Conservation (phyloP, 2,797 vertebrate species). For the Momotus momota region DNA sequence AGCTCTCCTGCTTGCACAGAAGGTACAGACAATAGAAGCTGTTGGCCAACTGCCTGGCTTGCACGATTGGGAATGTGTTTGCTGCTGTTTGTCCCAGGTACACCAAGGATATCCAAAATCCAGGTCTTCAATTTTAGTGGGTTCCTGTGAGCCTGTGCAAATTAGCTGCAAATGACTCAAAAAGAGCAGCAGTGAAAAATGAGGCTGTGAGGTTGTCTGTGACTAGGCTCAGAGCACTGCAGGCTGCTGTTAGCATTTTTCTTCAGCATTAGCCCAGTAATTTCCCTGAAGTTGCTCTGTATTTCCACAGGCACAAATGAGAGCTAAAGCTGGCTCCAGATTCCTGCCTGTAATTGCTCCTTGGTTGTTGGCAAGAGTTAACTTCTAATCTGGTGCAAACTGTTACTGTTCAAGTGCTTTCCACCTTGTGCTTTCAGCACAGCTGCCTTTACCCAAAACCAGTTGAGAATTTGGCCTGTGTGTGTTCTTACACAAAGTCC, state of each 20-base stretch:
- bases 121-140: not conserved
- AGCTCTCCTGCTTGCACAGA: not conserved
- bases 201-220: not conserved
- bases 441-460: not conserved
- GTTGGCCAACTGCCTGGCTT: not conserved
- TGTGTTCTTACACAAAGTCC: not conserved
- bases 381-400: not conserved
- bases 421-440: not conserved
- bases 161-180: not conserved
- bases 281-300: not conserved
- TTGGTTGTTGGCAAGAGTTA: not conserved
- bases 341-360: not conserved
- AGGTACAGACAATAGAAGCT: not conserved
- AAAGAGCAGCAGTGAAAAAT: not conserved
- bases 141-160: not conserved
- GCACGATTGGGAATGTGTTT: fast-evolving
- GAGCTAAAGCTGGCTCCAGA: not conserved
- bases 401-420: not conserved
- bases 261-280: not conserved
- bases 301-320: not conserved
- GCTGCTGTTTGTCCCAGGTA: fast-evolving
- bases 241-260: not conserved
- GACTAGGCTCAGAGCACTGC: not conserved
- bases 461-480: fast-evolving
- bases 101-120: not conserved